Evolutionary conservation across 1,140 invertebrate species (phyloP).

Genomic region (Agrilus planipennis): DNA sequence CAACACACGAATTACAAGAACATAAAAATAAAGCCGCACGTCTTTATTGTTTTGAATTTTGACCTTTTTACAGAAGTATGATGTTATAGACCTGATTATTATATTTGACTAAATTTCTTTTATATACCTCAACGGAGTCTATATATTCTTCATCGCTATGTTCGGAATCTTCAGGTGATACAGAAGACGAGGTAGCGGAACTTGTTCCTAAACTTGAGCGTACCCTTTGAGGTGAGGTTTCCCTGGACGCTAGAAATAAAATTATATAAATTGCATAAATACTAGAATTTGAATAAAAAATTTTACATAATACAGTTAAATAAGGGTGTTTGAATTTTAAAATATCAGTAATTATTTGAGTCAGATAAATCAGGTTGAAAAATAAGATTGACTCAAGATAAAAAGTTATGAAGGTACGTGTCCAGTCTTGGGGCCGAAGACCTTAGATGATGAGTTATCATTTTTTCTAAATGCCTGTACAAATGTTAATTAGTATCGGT

Average conservation of each 20-base stretch:
- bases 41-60: too few relatives aligned
- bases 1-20: too few relatives aligned
- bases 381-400: too few relatives aligned
- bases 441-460: not conserved
- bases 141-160: constrained; percentile 59
- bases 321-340: not conserved
- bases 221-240: constrained; percentile 44
- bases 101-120: constrained; percentile 15
- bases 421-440: too few relatives aligned
- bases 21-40: too few relatives aligned
- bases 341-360: not conserved
- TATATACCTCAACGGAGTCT: constrained; percentile 62
- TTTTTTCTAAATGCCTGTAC: not conserved
- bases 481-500: not conserved
- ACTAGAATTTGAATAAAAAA: not conserved
- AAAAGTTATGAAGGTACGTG: too few relatives aligned
- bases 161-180: constrained; percentile 51
- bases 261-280: not conserved
- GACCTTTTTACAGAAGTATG: too few relatives aligned
- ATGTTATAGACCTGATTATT: not conserved
- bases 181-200: constrained; percentile 37
- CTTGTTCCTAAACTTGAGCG: constrained; percentile 34
- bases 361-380: too few relatives aligned
- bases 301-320: not conserved
- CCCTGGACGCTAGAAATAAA: constrained; percentile 40